These are phyloP conservation scores for Microctonus aethiopoides DNA, from an alignment of 2,888 invertebrate species.

Conservation along the genomic window DNA sequence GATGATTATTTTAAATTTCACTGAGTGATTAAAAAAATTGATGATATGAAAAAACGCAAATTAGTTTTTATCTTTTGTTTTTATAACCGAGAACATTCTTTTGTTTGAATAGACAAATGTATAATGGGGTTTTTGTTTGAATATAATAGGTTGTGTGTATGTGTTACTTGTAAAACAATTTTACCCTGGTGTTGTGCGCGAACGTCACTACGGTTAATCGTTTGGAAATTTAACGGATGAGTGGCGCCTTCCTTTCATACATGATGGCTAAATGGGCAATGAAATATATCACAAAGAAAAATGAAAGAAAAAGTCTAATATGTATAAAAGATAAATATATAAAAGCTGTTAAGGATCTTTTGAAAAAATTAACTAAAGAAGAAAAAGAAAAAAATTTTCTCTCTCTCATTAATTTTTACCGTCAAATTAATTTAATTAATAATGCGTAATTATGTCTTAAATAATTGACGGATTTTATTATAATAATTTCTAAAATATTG, in stretches of 20 bases:
- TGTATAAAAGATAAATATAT: not conserved
- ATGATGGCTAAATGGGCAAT: constrained; percentile 16
- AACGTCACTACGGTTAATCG: constrained; percentile 47
- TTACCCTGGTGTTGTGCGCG: constrained; percentile 34
- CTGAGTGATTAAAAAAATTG: not conserved
- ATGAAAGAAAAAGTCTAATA: constrained; percentile 16
- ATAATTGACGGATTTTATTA: constrained; percentile 26
- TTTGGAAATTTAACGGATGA: constrained; percentile 52
- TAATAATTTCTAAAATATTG: constrained; percentile 15
- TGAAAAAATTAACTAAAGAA: too few relatives aligned
- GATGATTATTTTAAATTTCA: not conserved
- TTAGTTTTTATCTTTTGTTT: not conserved
- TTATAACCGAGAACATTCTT: not conserved
- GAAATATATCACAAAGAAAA: constrained; percentile 25
- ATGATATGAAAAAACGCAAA: not conserved
- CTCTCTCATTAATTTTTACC: not conserved
- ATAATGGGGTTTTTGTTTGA: not conserved
- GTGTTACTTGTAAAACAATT: constrained; percentile 33
- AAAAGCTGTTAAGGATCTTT: too few relatives aligned
- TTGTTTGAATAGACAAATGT: not conserved
- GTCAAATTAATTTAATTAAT: not conserved
- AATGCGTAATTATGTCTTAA: not conserved
- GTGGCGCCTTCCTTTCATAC: constrained; percentile 34
- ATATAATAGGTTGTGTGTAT: not conserved
- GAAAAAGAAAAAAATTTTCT: constrained; percentile 7